Conservation (phyloP, 2,797 vertebrate genomes). For the Macroramphosus scolopax region DNA sequence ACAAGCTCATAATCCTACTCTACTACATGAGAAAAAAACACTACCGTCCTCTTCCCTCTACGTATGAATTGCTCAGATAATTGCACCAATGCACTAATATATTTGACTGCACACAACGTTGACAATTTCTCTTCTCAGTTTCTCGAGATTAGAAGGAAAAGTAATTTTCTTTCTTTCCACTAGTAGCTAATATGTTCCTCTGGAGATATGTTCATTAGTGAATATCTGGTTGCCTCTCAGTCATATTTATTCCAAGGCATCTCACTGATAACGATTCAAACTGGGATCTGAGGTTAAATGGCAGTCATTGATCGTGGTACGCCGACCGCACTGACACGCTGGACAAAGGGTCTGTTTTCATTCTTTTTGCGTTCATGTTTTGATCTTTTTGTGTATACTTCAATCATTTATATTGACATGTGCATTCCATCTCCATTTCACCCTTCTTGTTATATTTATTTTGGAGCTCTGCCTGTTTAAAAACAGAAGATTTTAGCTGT, state of each 20-base stretch:
- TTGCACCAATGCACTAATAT: too few species aligned
- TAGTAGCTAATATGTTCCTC: conserved; percentile 27
- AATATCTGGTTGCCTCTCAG: conserved; percentile 16
- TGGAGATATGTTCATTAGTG: too few species aligned
- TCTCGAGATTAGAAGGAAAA: conserved; percentile 28
- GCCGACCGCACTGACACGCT: conserved; percentile 19
- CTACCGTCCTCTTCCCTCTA: too few species aligned
- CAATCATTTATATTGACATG: conserved; percentile 37
- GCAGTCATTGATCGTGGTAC: conserved; percentile 55
- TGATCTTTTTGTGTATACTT: conserved; percentile 24
- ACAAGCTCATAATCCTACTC: neutral
- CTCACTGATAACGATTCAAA: conserved; percentile 20
- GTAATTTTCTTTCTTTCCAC: conserved; percentile 23
- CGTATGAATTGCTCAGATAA: too few species aligned
- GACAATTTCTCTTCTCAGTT: too few species aligned
- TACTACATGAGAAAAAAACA: neutral
- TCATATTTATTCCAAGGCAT: conserved; percentile 27
- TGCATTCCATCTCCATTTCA: conserved; percentile 41
- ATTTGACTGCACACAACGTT: too few species aligned
- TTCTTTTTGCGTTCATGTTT: conserved; percentile 30
- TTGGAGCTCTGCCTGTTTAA: conserved; percentile 13
- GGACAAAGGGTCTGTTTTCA: conserved; percentile 36
- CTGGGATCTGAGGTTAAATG: conserved; percentile 52
- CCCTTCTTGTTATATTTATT: conserved; percentile 12
- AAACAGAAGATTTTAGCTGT: conserved; percentile 11